A percentile compares a stretch with the other conserved stretches of the same genome.
phyloP scores from a whole-genome alignment of 2,797 vertebrate genomes.

The Siniperca obscura region DNA sequence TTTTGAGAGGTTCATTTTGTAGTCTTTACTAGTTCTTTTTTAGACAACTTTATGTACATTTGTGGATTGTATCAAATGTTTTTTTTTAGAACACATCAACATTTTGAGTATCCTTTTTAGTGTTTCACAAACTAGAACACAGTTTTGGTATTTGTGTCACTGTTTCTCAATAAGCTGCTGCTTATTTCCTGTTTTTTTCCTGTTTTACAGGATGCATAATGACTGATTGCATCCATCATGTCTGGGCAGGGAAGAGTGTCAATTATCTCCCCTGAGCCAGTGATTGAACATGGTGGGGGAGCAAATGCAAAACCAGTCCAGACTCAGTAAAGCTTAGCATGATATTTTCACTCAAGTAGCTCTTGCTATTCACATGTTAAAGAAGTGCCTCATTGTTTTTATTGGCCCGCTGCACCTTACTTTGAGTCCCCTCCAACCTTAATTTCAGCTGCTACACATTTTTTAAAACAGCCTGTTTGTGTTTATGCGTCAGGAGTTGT shows the following conservation, averaged over 20 bases:
- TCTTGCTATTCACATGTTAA: conserved; percentile 9
- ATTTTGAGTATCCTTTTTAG: not conserved
- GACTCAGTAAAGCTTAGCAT: conserved; percentile 37
- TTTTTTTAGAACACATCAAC: not conserved
- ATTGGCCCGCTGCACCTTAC: not conserved
- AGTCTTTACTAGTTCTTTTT: not conserved
- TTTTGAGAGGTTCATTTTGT: not conserved
- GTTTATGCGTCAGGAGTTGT: not conserved
- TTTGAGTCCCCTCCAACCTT: not conserved
- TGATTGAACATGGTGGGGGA: conserved; percentile 70
- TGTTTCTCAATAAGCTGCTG: conserved; percentile 9
- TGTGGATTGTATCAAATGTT: not conserved
- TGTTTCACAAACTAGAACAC: not conserved
- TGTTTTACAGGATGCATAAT: conserved; percentile 37
- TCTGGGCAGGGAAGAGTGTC: conserved; percentile 59
- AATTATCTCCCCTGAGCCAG: conserved; percentile 55
- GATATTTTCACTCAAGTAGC: conserved; percentile 41
- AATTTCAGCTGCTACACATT: not conserved
- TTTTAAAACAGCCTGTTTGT: not conserved
- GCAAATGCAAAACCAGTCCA: conserved; percentile 55
- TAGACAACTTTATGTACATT: not conserved
- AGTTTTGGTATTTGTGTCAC: not conserved
- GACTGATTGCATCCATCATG: conserved; percentile 76
- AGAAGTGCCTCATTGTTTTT: not conserved
- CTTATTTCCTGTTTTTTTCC: conserved; percentile 35